A percentile compares a stretch with the other conserved stretches of the same genome.
Conservation (phyloP, 92 coral and sea anemone species). For the Zoanthus sansibaricus region DNA sequence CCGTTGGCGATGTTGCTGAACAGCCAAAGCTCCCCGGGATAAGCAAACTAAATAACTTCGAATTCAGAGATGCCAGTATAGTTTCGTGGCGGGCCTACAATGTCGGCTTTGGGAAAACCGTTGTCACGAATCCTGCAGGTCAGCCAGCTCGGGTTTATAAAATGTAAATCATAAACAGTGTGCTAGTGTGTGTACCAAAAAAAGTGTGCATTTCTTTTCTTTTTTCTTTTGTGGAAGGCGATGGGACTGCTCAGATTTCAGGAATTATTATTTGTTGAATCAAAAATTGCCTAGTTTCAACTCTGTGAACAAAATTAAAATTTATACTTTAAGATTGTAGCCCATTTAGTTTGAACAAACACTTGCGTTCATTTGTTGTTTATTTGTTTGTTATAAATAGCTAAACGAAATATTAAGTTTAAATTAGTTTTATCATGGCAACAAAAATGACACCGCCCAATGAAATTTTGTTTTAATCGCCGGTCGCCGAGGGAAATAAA, state of each 20-base stretch:
- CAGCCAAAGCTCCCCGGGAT: conserved; percentile 1
- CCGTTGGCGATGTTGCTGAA: background rate
- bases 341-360: background rate
- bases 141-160: background rate
- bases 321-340: background rate
- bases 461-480: background rate
- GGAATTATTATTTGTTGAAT: background rate
- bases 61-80: background rate
- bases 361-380: background rate
- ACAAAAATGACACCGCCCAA: background rate
- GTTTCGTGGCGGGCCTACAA: conserved; percentile 15
- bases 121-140: background rate
- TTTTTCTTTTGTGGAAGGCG: background rate
- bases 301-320: background rate
- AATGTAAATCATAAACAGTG: background rate
- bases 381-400: background rate
- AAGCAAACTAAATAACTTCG: background rate
- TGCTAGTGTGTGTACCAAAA: background rate
- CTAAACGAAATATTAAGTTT: background rate
- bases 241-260: background rate
- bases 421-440: background rate
- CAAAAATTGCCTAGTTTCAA: background rate
- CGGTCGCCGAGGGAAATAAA: background rate
- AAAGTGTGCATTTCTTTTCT: background rate
- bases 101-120: background rate